Evolutionary conservation across 2,888 invertebrate genomes (phyloP).

Genomic region (Rhodophaea formosa): DNA sequence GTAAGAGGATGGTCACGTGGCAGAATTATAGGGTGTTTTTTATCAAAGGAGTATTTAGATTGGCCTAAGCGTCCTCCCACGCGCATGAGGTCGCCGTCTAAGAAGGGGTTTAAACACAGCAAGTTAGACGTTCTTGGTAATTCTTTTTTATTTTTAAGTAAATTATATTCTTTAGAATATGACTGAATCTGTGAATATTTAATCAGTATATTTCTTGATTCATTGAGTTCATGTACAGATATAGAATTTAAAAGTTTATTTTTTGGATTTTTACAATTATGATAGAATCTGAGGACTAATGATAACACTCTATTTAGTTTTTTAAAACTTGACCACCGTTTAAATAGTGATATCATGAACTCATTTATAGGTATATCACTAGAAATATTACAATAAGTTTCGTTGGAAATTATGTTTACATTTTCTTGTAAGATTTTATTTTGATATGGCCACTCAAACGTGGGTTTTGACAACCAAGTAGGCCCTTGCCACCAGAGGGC

Average conservation of each 20-base stretch:
- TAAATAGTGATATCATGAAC: too few relatives aligned
- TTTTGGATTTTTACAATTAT: background rate
- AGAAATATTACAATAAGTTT: background rate
- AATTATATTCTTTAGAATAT: background rate
- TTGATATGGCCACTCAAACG: background rate
- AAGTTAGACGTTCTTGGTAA: background rate
- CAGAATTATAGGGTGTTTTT: background rate
- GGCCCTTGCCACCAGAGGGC: background rate
- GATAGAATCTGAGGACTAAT: background rate
- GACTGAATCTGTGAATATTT: background rate
- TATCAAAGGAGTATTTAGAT: background rate
- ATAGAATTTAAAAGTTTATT: background rate
- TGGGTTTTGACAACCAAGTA: background rate
- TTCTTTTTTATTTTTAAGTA: background rate
- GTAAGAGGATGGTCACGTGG: background rate
- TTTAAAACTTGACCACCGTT: background rate
- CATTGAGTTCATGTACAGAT: background rate
- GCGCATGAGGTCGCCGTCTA: background rate
- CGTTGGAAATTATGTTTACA: background rate
- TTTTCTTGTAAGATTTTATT: background rate
- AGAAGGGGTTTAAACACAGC: background rate
- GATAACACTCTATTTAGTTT: background rate
- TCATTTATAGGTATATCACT: too few relatives aligned
- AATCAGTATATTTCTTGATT: background rate
- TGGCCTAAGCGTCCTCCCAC: background rate